Evolutionary conservation across 2,888 invertebrate species (phyloP), one percentile per base, ranked within the genome.

Genomic region (Nomada lathburiana): DNA sequence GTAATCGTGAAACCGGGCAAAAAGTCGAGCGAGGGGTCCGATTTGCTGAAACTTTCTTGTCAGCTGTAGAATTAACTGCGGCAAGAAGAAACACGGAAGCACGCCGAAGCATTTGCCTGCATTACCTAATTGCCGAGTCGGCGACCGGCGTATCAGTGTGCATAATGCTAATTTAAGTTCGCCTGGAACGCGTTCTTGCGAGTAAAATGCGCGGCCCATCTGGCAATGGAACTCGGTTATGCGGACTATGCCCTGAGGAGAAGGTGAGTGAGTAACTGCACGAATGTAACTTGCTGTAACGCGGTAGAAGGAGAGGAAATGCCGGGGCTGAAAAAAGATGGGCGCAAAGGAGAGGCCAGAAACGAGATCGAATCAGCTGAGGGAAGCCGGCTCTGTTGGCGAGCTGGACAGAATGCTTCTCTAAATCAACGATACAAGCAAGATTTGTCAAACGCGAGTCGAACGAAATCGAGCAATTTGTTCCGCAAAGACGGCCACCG

Each of bases 341-440:
- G 53, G 68, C 50, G 70, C 76, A 76, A 79, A 76, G 71, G 55
- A 76, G 80, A 86, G 78, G 70, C 74, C 78, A 75, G 79, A 84
- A 84, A 80, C 74, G 73, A 87, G 88, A 84, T 83, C 83, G 83
- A 85, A 85, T 89, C 88, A 86, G 86, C 88, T 88, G 86, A 81
- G 88, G 29, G 74, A 78, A 79, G 76, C 80, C 72, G 80, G 60
- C 78, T 76, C n/a, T 63, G 75, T 42, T 62, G 70, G 55, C 36
- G 65, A 67, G 64, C 78, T 62, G 57, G 63, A 65, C 47, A 68
- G 76, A 78, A 79, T 76, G 84, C 80, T 79, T 83, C 77, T 83
- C 86, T 84, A 86, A 87, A 87, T 87, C 83, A 80, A 77, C 73
- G 82, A 85, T 85, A 80, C 78, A 57, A 67, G 53, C 52, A 29